Conservation (phyloP, 2,113 vertebrate species). For the Plecotus auritus region DNA sequence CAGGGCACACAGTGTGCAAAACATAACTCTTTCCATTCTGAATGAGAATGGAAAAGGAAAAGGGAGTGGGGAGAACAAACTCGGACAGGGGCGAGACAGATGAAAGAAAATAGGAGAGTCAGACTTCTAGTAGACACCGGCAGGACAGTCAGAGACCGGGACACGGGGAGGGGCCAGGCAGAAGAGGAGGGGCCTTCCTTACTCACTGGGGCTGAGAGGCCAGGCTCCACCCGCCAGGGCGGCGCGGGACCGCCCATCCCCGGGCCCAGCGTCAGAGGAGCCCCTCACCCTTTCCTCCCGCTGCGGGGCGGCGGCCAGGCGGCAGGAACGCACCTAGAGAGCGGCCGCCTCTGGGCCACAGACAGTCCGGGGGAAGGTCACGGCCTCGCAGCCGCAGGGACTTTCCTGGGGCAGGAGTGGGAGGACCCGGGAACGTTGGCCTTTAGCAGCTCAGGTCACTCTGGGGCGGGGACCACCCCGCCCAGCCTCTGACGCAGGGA, state of each 20-base stretch:
- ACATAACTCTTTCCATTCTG: background rate
- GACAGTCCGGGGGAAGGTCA: background rate
- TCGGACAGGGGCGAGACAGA: background rate
- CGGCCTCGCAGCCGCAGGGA: background rate
- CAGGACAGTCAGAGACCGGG: background rate
- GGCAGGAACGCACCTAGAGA: accelerated
- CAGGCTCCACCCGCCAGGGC: accelerated
- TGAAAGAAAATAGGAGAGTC: background rate
- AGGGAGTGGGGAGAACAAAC: background rate
- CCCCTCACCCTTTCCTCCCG: background rate
- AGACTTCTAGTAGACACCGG: background rate
- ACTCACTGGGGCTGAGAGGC: background rate
- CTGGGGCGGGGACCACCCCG: background rate
- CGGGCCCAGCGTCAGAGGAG: background rate
- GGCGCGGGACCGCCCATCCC: background rate
- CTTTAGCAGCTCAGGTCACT: background rate
- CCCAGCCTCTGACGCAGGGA: background rate
- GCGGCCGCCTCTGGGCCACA: background rate
- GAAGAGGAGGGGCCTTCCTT: accelerated
- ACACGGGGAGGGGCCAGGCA: background rate
- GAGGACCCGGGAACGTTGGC: background rate
- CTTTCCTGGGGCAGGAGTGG: background rate
- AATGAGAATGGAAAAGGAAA: background rate
- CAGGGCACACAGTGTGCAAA: background rate
- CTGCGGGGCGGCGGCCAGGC: background rate